These are phyloP conservation scores for Ectemnius continuus DNA, from an alignment of 2,888 invertebrate species.

Conservation along the genomic window DNA sequence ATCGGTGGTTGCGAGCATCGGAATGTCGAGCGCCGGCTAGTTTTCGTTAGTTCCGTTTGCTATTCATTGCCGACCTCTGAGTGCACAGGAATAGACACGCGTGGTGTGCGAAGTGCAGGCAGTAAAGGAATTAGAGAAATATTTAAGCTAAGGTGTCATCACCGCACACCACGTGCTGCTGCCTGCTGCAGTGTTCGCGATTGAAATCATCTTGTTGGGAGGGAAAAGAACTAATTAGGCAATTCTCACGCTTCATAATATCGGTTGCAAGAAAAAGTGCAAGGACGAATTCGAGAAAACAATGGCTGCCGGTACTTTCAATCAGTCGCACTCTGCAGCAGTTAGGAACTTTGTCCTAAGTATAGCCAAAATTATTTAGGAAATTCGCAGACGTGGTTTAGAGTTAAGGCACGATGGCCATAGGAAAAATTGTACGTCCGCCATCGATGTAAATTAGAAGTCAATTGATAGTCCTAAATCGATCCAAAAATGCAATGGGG, in stretches of 20 bases:
- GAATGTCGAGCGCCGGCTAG: slow-evolving; percentile 34
- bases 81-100: slow-evolving; percentile 23
- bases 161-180: slow-evolving; percentile 32
- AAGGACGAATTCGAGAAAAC: neutral
- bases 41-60: slow-evolving; percentile 32
- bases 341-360: slow-evolving; percentile 36
- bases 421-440: slow-evolving; percentile 1
- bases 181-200: slow-evolving; percentile 42
- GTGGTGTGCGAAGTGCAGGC: slow-evolving; percentile 16
- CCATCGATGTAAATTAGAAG: slow-evolving; percentile 8
- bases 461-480: slow-evolving; percentile 19
- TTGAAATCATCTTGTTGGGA: slow-evolving; percentile 35
- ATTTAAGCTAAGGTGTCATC: slow-evolving; percentile 50
- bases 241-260: slow-evolving; percentile 26
- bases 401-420: slow-evolving; percentile 12
- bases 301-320: slow-evolving; percentile 1
- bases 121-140: slow-evolving; percentile 42
- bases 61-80: slow-evolving; percentile 51
- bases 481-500: slow-evolving; percentile 40
- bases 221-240: slow-evolving; percentile 29
- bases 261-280: slow-evolving; percentile 12
- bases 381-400: slow-evolving; percentile 23
- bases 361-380: slow-evolving; percentile 48
- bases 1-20: neutral
- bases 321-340: slow-evolving; percentile 9